Conservation (phyloP, 2,797 vertebrate genomes). For the Sebastes matsubarae region DNA sequence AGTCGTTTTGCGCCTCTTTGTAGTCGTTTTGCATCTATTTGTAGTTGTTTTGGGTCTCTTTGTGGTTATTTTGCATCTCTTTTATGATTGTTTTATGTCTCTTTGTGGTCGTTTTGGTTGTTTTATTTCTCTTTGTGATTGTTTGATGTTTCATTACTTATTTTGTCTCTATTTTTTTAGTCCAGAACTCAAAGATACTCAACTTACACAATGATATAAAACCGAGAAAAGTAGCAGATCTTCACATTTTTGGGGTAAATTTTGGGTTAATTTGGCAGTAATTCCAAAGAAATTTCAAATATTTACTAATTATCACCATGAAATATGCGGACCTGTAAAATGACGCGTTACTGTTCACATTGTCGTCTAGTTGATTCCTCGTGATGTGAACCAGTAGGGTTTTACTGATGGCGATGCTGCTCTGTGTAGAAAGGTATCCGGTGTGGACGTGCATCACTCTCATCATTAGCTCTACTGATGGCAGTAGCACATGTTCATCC, state of each 20-base stretch:
- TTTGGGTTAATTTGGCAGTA: no score
- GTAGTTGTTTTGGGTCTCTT: no score
- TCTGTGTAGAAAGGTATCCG: neutral
- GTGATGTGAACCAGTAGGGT: neutral
- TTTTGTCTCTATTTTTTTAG: neutral
- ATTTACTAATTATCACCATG: no score
- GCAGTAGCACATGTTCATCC: slow-evolving; percentile 25
- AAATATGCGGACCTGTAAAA: no score
- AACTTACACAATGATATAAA: neutral
- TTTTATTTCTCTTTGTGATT: no score
- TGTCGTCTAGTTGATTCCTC: neutral
- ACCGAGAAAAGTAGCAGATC: neutral
- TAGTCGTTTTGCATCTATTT: no score
- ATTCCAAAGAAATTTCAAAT: no score
- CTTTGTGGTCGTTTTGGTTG: no score
- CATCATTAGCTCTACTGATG: slow-evolving; percentile 4
- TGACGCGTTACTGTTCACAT: no score
- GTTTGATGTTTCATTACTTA: neutral
- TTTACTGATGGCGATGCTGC: neutral
- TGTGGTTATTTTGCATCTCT: no score
- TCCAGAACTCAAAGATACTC: neutral
- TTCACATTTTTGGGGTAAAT: neutral
- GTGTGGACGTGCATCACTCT: neutral
- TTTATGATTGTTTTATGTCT: no score
- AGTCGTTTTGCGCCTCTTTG: no score